Evolutionary conservation across 2,797 vertebrate species (phyloP), one percentile per base, ranked within the genome.

Genomic region (Fringilla coelebs): DNA sequence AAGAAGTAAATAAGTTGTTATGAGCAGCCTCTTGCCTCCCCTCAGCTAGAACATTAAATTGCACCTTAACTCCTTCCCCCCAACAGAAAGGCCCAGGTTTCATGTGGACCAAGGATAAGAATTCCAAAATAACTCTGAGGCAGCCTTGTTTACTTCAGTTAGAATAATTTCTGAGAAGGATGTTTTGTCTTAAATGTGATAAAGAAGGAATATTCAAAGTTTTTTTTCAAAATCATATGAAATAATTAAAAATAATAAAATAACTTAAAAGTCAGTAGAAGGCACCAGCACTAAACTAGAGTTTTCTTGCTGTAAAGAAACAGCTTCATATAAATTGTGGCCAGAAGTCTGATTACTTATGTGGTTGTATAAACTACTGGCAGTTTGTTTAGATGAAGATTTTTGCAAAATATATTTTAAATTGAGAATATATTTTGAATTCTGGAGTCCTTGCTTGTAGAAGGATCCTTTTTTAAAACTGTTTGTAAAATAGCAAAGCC

Each of bases 351-450:
- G 20, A 62, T 66, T 46, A 41, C 43, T 22, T 80, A 6, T 4
- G 25, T 10, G 48, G 55, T 25, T 95, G 82, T 94, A 79, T 75
- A 76, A 90, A 91, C 62, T 92, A 88, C 26, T 86, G 85, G 76
- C 40, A 54, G 7, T 60, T 81, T 85, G 32, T 79, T 70, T 51
- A 68, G 61, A 66, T 61, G 1, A 81, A 74, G 6, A 16, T 83
- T 91, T 92, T 76, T 89, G 63, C 58, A 75, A 83, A 93, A 36
- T 89, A 17, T 92, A 87, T 95, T 94, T 95, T 94, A 92, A 92
- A 75, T 82, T 22, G 7, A 94, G 63, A 88, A 73, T 93, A 66
- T 96, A 93, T 95, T 96, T 96, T 96, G 55, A 90, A 93, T 68
- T 86, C 40, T 80, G 62, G 58, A 94, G 70, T 94, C 89, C 43